A percentile compares a stretch with the other conserved stretches of the same genome.
Evolutionary conservation across 2,113 vertebrate genomes (phyloP).

Genomic region (Tupaia tana): DNA sequence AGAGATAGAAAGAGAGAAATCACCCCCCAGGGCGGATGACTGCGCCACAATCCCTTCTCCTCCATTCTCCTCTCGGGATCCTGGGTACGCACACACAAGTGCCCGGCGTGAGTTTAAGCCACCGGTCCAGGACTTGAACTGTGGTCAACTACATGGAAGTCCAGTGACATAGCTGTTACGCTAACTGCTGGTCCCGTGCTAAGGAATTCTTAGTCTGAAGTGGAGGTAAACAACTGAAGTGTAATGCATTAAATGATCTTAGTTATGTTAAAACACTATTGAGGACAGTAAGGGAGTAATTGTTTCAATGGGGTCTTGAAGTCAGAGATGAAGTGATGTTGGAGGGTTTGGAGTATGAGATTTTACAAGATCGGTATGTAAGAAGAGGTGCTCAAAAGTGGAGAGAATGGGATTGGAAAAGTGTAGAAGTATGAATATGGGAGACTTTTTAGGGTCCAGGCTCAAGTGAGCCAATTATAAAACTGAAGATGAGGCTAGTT

Average conservation of each 20-base stretch:
- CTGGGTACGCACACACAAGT: no score
- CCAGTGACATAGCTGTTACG: no score
- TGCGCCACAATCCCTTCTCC: no score
- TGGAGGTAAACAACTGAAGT: constrained; percentile 1
- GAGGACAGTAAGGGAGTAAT: neutral
- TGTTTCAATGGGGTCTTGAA: neutral
- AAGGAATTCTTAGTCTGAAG: constrained; percentile 36
- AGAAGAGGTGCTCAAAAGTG: neutral
- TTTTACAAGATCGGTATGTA: neutral
- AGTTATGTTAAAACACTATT: neutral
- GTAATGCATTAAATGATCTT: neutral
- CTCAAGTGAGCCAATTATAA: neutral
- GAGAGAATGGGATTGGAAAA: neutral
- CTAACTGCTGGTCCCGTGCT: neutral
- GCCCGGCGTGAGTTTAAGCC: no score
- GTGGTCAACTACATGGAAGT: no score
- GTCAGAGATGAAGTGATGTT: neutral
- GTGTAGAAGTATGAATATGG: neutral
- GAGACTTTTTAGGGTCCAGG: neutral
- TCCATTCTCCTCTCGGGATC: no score
- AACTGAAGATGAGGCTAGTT: neutral
- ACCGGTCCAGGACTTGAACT: no score
- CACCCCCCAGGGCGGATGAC: no score
- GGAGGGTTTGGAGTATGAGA: neutral
- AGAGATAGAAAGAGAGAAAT: no score